Evolutionary conservation across 2,888 invertebrate genomes (phyloP), one percentile per base, ranked within the genome.

Genomic region (Ophioninae sp.): DNA sequence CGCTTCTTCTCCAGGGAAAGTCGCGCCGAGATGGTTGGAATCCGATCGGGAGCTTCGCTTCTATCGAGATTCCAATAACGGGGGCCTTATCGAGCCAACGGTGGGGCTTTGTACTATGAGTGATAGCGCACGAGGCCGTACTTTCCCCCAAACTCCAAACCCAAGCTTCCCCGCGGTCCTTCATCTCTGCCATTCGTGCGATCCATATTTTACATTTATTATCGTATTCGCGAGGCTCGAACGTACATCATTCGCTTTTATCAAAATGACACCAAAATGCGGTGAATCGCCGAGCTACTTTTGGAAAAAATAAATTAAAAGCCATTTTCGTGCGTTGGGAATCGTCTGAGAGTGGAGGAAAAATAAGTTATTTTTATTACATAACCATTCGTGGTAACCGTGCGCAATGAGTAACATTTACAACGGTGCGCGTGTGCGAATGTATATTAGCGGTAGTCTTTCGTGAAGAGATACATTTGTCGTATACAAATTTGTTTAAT

Each of bases 31-130:
- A 89, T 87, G 90, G 88, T 88, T 91, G 90, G 90, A 91, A 92
- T 92, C 91, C 90, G 90, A 92, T 92, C 90, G 87, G 86, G 83
- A 86, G 87, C 86, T 87, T 79, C 86, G 85, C 87, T 88, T 88
- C 91, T 88, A 91, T 92, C 92, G 91, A 91, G 92, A 92, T 92
- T 92, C 92, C 92, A 92, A 92, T 92, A 91, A 90, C 89, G 87
- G 85, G 39, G 82, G 89, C 90, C 90, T 92, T 92, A 92, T 92
- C 92, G 84, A 79, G 79, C 79, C 76, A 68, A 67, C 20, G 90
- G 87, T 87, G 92, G 17, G 51, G 92, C 92, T 92, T 92, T 92
- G 91, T 90, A 87, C 89, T 91, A 91, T 92, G 92, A 92, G 88
- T 91, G 89, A 92, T 92, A 89, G 91, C 89, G 86, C 90, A 90